phyloP scores from a whole-genome alignment of 2,797 vertebrate genomes.

The Argya squamiceps region DNA sequence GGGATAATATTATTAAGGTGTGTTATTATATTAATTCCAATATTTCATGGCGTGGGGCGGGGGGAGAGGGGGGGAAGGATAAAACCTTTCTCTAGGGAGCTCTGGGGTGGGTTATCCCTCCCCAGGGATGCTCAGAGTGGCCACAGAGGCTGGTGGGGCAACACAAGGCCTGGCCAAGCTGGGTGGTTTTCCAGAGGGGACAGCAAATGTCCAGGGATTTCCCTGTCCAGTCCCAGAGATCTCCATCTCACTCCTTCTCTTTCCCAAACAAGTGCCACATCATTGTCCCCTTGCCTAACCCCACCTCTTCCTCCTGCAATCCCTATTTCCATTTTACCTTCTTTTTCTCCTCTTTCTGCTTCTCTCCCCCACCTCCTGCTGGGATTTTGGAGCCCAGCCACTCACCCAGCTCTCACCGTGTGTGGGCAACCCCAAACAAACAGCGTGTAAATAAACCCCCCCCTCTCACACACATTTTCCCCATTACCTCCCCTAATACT shows the following conservation, averaged over 20 bases:
- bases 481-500: slow-evolving; percentile 76
- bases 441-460: slow-evolving; percentile 62
- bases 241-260: not conserved
- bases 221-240: not conserved
- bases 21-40: slow-evolving; percentile 62
- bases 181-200: not conserved
- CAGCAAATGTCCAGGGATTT: not conserved
- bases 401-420: slow-evolving; percentile 57
- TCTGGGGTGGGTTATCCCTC: not conserved
- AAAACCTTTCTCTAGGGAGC: not conserved
- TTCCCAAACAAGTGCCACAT: not conserved
- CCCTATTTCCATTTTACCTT: not conserved
- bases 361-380: not conserved
- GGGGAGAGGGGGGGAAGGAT: not conserved
- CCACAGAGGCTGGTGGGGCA: not conserved
- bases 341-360: not conserved
- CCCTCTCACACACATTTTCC: slow-evolving; percentile 73
- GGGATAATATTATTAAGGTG: slow-evolving; percentile 75
- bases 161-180: not conserved
- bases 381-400: slow-evolving; percentile 44
- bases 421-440: slow-evolving; percentile 71
- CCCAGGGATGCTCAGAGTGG: not conserved
- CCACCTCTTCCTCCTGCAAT: not conserved
- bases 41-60: slow-evolving; percentile 15
- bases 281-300: not conserved